These are phyloP conservation scores for Limnephilus marmoratus DNA, from an alignment of 2,888 invertebrate species.

Conservation along the genomic window DNA sequence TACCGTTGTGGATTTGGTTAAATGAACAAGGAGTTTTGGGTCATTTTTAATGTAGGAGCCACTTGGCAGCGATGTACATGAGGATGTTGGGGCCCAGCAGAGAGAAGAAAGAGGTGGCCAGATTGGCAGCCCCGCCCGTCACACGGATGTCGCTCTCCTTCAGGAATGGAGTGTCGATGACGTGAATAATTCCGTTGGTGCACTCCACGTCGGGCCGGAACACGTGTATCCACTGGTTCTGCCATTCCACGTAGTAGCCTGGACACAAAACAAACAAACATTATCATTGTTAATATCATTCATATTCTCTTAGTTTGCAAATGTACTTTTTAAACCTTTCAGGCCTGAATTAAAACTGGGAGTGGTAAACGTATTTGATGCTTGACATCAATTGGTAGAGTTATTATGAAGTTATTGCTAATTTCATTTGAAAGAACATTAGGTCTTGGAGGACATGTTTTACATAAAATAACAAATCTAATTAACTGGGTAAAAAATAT, in stretches of 20 bases:
- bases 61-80: constrained; percentile 57
- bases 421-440: too few species aligned
- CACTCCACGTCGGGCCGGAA: constrained; percentile 95
- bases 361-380: too few species aligned
- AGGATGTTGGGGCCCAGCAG: constrained; percentile 54
- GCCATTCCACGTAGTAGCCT: constrained; percentile 93
- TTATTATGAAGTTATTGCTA: too few species aligned
- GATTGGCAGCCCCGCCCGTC: constrained; percentile 73
- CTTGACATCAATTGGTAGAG: too few species aligned
- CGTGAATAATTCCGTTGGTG: constrained; percentile 96
- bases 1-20: neutral
- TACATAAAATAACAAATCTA: too few species aligned
- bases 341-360: too few species aligned
- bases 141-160: constrained; percentile 90
- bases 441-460: too few species aligned
- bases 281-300: neutral
- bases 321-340: too few species aligned
- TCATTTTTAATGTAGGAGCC: constrained; percentile 56
- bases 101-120: constrained; percentile 52
- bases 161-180: constrained; percentile 92
- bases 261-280: constrained; percentile 67
- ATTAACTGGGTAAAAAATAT: too few species aligned
- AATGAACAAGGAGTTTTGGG: neutral
- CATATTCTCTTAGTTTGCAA: too few species aligned
- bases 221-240: constrained; percentile 88